Percentiles rank a stretch among this genome's conserved stretches.
phyloP scores from a whole-genome alignment of 2,797 vertebrate species.

The Microcaecilia unicolor region DNA sequence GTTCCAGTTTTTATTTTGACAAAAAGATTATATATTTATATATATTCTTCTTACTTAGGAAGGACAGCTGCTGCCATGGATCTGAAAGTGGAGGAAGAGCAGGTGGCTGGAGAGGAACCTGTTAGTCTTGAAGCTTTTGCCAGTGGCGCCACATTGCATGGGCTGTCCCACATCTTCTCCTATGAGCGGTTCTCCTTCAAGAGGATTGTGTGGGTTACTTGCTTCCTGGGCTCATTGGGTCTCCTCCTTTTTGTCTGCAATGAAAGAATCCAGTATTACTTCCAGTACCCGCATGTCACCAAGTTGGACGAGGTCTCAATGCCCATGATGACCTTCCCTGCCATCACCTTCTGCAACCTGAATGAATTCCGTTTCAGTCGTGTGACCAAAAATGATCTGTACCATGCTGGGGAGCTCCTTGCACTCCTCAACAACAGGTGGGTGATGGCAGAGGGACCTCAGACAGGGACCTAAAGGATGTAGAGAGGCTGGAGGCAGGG shows the following conservation, averaged over 20 bases:
- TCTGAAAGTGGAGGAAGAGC: slow-evolving; percentile 83
- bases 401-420: slow-evolving; percentile 91
- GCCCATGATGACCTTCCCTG: slow-evolving; percentile 75
- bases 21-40: too few relatives aligned
- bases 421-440: slow-evolving; percentile 93
- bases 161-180: slow-evolving; percentile 96
- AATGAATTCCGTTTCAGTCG: slow-evolving; percentile 93
- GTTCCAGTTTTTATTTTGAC: too few relatives aligned
- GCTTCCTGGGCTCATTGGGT: slow-evolving; percentile 82
- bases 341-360: slow-evolving; percentile 97
- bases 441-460: too few relatives aligned
- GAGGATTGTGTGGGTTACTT: slow-evolving; percentile 85
- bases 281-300: slow-evolving; percentile 93
- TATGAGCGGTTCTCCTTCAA: slow-evolving; percentile 85
- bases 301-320: slow-evolving; percentile 91
- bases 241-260: slow-evolving; percentile 83
- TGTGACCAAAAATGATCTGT: slow-evolving; percentile 94
- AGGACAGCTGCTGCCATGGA: slow-evolving; percentile 74
- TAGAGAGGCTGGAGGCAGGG: too few relatives aligned
- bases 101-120: slow-evolving; percentile 77
- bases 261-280: slow-evolving; percentile 90
- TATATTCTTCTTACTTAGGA: too few relatives aligned
- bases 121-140: slow-evolving; percentile 91
- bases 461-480: too few relatives aligned
- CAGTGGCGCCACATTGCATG: slow-evolving; percentile 93